These are phyloP conservation scores for Coregonus suidteri DNA, from an alignment of 2,797 vertebrate species.

Conservation along the genomic window DNA sequence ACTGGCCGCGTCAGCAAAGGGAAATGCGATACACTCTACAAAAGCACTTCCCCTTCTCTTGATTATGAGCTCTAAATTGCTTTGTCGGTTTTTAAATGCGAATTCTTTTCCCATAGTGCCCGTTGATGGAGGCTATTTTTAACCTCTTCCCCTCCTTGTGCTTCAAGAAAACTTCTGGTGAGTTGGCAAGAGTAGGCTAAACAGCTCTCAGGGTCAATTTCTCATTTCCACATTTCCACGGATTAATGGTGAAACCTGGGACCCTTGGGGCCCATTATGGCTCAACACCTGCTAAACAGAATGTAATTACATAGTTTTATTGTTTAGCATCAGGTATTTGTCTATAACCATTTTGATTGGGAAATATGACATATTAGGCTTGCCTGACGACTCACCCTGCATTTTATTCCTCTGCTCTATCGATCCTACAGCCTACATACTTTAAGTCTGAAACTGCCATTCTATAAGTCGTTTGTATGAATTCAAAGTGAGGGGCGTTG, in stretches of 20 bases:
- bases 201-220: slow-evolving; percentile 41
- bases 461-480: too few relatives aligned
- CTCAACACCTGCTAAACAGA: slow-evolving; percentile 58
- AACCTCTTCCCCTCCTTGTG: slow-evolving; percentile 54
- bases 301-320: slow-evolving; percentile 33
- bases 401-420: too few relatives aligned
- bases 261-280: slow-evolving; percentile 63
- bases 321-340: neutral
- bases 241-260: slow-evolving; percentile 63
- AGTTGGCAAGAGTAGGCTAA: slow-evolving; percentile 61
- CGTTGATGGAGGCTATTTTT: slow-evolving; percentile 71
- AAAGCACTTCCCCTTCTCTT: slow-evolving; percentile 64
- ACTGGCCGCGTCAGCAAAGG: slow-evolving; percentile 56
- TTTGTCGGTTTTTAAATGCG: slow-evolving; percentile 72
- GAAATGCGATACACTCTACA: slow-evolving; percentile 62
- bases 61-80: slow-evolving; percentile 74
- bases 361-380: neutral
- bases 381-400: too few relatives aligned
- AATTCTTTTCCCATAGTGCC: slow-evolving; percentile 63
- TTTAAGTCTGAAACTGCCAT: too few relatives aligned
- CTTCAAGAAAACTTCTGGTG: slow-evolving; percentile 66
- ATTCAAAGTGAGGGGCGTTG: too few relatives aligned
- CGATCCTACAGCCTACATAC: too few relatives aligned
- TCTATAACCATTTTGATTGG: neutral
- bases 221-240: slow-evolving; percentile 70